Percentiles rank a stretch among this genome's conserved stretches.
Conservation (phyloP, 2,113 vertebrate species). For the Atractosteus spatula region DNA sequence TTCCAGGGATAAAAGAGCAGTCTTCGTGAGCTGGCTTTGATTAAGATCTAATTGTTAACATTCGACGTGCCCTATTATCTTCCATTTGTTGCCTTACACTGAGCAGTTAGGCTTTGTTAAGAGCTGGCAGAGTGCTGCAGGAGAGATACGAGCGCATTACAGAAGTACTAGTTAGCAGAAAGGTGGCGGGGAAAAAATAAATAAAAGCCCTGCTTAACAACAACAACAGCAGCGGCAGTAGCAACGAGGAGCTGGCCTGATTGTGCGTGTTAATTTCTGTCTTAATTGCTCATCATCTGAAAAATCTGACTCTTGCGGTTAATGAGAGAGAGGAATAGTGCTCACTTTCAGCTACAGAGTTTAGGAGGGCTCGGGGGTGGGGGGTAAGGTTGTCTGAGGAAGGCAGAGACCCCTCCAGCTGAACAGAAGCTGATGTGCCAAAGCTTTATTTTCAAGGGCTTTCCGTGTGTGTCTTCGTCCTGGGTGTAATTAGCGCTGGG, state of each 20-base stretch:
- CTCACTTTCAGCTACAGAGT: constrained; percentile 55
- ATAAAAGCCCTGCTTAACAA: constrained; percentile 48
- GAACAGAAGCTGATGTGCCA: constrained; percentile 28
- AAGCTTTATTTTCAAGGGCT: constrained; percentile 35
- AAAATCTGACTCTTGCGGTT: constrained; percentile 78
- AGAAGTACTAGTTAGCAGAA: constrained; percentile 72
- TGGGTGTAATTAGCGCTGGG: constrained; percentile 24
- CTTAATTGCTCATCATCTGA: constrained; percentile 80
- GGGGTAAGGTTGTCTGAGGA: constrained; percentile 21
- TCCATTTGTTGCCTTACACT: constrained; percentile 44
- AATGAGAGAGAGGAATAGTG: constrained; percentile 71
- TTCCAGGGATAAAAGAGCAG: constrained; percentile 82
- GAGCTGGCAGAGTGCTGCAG: constrained; percentile 42
- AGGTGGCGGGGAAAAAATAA: constrained; percentile 62
- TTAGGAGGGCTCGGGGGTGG: constrained; percentile 38
- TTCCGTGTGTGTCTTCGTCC: constrained; percentile 24
- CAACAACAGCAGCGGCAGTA: constrained; percentile 31
- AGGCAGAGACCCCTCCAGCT: constrained; percentile 44
- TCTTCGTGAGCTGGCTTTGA: constrained; percentile 81
- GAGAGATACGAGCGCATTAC: constrained; percentile 54
- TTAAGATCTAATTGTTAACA: constrained; percentile 89
- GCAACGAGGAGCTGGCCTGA: constrained; percentile 67
- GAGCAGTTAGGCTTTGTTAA: constrained; percentile 56
- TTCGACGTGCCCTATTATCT: constrained; percentile 61
- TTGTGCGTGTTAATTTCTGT: constrained; percentile 75